A percentile compares a stretch with the other conserved stretches of the same genome.
Conservation (phyloP, 2,113 vertebrate species). For the Motacilla alba region DNA sequence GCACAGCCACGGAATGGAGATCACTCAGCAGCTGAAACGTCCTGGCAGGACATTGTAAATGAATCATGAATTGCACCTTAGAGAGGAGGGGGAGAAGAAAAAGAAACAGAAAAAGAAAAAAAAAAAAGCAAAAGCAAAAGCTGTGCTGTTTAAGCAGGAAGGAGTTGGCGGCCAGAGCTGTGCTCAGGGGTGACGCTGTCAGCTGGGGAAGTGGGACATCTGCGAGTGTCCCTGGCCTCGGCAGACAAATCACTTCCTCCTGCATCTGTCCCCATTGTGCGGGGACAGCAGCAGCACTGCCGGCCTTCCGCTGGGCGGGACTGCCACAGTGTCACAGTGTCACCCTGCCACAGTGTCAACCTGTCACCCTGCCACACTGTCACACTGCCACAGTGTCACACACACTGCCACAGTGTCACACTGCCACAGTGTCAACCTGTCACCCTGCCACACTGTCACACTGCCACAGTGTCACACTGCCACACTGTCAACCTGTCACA, state of each 20-base stretch:
- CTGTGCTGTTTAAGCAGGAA: background rate
- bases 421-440: too few relatives aligned
- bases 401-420: too few relatives aligned
- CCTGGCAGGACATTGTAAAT: background rate
- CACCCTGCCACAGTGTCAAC: background rate
- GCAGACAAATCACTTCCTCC: slow-evolving; percentile 45
- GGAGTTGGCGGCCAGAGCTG: background rate
- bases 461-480: background rate
- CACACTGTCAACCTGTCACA: too few relatives aligned
- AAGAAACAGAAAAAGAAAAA: background rate
- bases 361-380: too few relatives aligned
- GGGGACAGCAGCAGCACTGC: background rate
- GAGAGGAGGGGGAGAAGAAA: background rate
- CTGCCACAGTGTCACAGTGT: background rate
- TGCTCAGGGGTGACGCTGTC: background rate
- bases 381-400: too few relatives aligned
- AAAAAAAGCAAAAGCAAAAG: background rate
- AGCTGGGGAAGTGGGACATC: slow-evolving; percentile 1
- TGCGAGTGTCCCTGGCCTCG: background rate
- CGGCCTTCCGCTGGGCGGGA: background rate
- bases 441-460: background rate
- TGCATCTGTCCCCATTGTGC: background rate
- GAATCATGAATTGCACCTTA: background rate
- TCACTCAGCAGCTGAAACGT: background rate
- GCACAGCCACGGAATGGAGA: background rate